phyloP scores from a whole-genome alignment of 2,888 invertebrate genomes.

The Epinotia bilunana region DNA sequence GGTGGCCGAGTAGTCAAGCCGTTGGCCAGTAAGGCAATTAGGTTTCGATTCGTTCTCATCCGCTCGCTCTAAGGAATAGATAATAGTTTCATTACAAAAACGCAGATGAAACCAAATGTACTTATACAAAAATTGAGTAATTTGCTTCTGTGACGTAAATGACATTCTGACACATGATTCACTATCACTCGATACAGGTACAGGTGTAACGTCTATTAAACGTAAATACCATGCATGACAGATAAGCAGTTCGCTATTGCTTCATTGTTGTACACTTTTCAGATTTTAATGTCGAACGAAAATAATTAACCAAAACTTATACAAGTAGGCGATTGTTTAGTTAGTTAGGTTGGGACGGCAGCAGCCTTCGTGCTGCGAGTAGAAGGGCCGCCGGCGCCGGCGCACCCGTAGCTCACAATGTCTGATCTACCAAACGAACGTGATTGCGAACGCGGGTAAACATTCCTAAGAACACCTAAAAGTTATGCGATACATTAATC shows the following conservation, averaged over 20 bases:
- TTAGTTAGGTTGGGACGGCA: neutral
- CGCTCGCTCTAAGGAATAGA: too few species aligned
- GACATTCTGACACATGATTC: too few species aligned
- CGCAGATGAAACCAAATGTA: neutral
- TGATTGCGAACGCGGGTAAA: slow-evolving; percentile 21
- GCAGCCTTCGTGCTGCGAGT: slow-evolving; percentile 29
- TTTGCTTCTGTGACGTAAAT: neutral
- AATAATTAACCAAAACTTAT: neutral
- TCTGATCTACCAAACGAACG: slow-evolving; percentile 8
- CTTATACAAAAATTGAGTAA: neutral
- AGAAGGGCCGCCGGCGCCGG: slow-evolving; percentile 27
- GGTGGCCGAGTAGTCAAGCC: neutral
- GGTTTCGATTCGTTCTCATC: too few species aligned
- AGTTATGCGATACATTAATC: too few species aligned
- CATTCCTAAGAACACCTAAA: slow-evolving; percentile 11
- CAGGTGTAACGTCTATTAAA: neutral
- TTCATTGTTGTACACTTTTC: too few species aligned
- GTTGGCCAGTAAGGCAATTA: neutral
- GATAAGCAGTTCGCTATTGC: neutral
- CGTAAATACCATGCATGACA: neutral
- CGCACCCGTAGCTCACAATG: slow-evolving; percentile 14
- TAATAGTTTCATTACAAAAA: neutral
- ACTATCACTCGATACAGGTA: neutral
- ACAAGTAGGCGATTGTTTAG: slow-evolving; percentile 11
- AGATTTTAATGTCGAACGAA: too few species aligned